Base-by-base conservation (phyloP, 1,140 invertebrate species). In the Drosophila lowei region DNA sequence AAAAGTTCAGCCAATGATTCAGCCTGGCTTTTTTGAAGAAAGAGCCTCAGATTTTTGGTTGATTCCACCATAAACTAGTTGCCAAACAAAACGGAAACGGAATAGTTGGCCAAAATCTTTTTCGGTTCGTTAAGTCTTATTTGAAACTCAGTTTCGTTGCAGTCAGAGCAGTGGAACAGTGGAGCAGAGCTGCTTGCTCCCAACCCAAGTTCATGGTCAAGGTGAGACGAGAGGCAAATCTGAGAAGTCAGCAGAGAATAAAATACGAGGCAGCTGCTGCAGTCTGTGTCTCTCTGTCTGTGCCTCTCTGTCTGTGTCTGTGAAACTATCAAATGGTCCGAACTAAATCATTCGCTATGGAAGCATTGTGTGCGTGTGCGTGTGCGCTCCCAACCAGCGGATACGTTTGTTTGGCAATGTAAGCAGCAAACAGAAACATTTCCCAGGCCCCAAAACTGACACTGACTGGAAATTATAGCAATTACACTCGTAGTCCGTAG, bases 401-500 rank as follows among this genome's bases (percentile, higher is more conserved):
- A 78, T 72, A 68, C 67, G 57, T 57, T 77, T 77, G 73, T 60
- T 48, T 42, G 61, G 47, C 46, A 70, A 78, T 77, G 54, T 79
- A 62, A 75, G 66, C 56, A 68, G 42, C 70, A 61, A 44, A 58
- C 59, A 61, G 80, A 71, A 74, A 44, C 58, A 76, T 76, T 79
- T 78, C 55, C 65, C 65, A 72, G 57, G 65, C 52, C 63, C 44
- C 52, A 60, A 57, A 76, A 71, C 79, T 79, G 79, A 76, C 79
- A 76, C 66, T 61, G 66, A 72, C 72, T 71, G 62, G 59, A 84
- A 84, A 76, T 84, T 77, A 74, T 71, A 77, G 78, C 79, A 83
- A 81, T 81, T 81, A 73, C 66, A 50, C 53, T 25, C 23, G 23
- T 23, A 23, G 23, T 23, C 23, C 21, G 54, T 57, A 23, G 48